Base-by-base conservation (phyloP, 2,888 invertebrate species). In the Candidula unifasciata region DNA sequence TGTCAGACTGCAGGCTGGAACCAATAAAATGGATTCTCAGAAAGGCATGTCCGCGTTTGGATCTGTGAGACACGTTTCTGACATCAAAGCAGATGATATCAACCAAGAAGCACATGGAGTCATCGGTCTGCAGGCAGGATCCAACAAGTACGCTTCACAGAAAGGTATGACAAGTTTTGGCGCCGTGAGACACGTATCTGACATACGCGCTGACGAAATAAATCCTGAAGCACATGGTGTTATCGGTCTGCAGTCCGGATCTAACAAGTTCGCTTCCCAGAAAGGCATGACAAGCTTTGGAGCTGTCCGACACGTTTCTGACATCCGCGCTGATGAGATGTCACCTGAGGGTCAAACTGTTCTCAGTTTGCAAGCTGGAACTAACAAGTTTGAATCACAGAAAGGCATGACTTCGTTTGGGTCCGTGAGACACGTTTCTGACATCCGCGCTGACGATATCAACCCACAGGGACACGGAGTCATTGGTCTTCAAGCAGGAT, bases 81-180 rank as follows among this genome's bases (percentile, higher is more conserved):
- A 74, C 24, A 74, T 74, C 27, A 44, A 52, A 16, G 73, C 52
- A 1, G 73, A 74, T 18, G 52, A 74, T 18, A 1, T 21, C 0
- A 24, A 8, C 3, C 16, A 24, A 24, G 71, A 71, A 37, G 92
- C 91, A 21, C 89, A 91, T 54, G 89, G 90, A 1, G 87, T 91
- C 69, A 90, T 93, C 57, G 57, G 74, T 0, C 88, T 92, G 13
- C 93, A 93, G 87, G 91, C 92, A 24, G 93, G 93, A 37, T 91
- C 91, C 76, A 93, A 93, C 88, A 92, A 93, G 87, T 90, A 88
- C 71, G 93, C 92, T 30, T 91, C 90, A 44, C 93, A 93, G 86
- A 82, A 89, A 35, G 93, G 93, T 16, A 93, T 93, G 93, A 83
- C 89, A 60, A 90, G 93, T 86, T 57, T 76, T 30, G 71, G 71